Percentiles rank a stretch among this genome's conserved stretches.
Conservation (phyloP, 2,888 invertebrate species). For the Cataglyphis cursor region DNA sequence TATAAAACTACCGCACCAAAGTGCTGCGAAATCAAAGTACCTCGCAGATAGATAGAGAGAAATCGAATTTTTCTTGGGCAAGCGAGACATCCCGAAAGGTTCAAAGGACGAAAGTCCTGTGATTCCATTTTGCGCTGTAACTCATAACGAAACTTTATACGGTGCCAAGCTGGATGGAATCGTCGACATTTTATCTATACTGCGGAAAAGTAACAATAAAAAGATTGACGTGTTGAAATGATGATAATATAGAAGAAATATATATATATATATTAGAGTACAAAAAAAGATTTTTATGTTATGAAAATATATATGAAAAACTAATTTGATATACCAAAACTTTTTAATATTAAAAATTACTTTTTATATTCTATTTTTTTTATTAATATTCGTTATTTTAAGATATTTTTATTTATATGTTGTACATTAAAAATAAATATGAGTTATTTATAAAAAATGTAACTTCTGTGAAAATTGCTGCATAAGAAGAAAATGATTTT, state of each 20-base stretch:
- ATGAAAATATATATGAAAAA: background rate
- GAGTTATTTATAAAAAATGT: background rate
- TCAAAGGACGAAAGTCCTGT: slow-evolving; percentile 10
- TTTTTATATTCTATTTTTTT: background rate
- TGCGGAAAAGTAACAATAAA: background rate
- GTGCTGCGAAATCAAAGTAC: slow-evolving; percentile 25
- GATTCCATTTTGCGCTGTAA: background rate
- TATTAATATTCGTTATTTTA: background rate
- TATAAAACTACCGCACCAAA: background rate
- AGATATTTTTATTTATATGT: background rate
- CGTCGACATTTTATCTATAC: background rate
- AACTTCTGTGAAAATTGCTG: background rate
- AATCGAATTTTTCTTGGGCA: slow-evolving; percentile 33
- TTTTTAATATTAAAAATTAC: background rate
- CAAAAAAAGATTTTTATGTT: background rate
- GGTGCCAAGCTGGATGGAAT: background rate
- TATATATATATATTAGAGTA: background rate
- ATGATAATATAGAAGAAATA: background rate
- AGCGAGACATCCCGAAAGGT: background rate
- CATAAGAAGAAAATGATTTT: background rate
- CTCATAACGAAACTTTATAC: background rate
- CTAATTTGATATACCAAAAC: background rate
- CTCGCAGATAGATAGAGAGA: background rate
- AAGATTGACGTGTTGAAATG: background rate
- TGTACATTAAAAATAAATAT: background rate